Base-by-base conservation (phyloP, 1,140 invertebrate genomes). In the Drosophila biarmipes region DNA sequence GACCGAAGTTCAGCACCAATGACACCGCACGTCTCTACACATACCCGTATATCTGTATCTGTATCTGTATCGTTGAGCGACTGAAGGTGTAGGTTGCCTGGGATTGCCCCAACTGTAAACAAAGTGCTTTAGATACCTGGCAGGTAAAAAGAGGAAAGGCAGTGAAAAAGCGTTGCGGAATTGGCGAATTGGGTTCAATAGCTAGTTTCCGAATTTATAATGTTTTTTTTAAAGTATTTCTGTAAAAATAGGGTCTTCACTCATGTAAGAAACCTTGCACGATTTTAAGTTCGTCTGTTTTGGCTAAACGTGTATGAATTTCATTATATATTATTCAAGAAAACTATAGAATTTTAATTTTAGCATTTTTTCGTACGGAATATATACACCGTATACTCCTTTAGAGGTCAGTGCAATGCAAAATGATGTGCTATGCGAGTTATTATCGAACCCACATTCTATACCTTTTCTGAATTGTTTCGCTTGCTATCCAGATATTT, bases 1-100 rank as follows among this genome's bases (percentile, higher is more conserved):
- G 19, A 49, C 27, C 15, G 29, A 77, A 80, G 80, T 86, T 85
- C 77, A 82, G 55, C 46, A 64, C 57, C 82, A 81, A 63, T 81
- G 74, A 81, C 74, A 87, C 59, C 61, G 57, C 78, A 73, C 73
- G 73, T 49, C 34, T 42, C 15, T 45, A 19, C 29, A 14, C 42
- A 40, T 42, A 31, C 8, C 7, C 8, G 10, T 31, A 31, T 7
- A 31, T 31, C 29, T 31, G 29, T 10, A 31, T 31, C 29, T 31
- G 29, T 8, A 31, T 31, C 29, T 29, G 27, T 29, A 51, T 45
- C 10, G 55, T 59, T 67, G 12, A 61, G 55, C 53, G 42, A 21
- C 45, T 86, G 80, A 85, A 85, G 80, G 81, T 85, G 77, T 85
- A 86, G 81, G 81, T 86, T 85, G 73, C 29, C 73, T 54, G 69